Evolutionary conservation across 2,113 vertebrate genomes (phyloP).

Genomic region (Psophia crepitans): DNA sequence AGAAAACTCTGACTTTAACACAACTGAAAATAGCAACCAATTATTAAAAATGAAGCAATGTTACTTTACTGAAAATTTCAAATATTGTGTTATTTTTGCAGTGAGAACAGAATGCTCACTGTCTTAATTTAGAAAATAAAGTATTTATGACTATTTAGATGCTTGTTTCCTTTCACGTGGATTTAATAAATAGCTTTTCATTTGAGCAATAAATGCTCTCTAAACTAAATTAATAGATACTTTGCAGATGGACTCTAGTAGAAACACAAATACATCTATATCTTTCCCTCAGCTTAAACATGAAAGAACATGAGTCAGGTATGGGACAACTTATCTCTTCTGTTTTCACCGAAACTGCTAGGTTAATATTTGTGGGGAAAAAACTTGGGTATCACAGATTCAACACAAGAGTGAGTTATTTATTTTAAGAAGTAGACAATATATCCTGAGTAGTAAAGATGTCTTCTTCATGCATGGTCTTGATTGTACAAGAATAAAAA

Average conservation of each 20-base stretch:
- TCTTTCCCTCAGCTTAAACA: neutral
- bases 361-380: neutral
- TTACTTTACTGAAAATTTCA: neutral
- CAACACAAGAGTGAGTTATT: neutral
- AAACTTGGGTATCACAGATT: neutral
- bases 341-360: neutral
- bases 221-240: neutral
- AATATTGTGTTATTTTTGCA: neutral
- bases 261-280: neutral
- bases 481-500: neutral
- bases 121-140: neutral
- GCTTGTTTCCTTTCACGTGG: neutral
- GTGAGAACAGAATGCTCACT: neutral
- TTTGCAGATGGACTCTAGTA: neutral
- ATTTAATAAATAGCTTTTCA: neutral
- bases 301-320: neutral
- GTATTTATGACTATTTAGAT: neutral
- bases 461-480: neutral
- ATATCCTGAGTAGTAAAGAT: neutral
- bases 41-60: neutral
- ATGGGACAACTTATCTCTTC: neutral
- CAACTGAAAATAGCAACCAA: neutral
- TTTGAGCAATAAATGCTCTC: neutral
- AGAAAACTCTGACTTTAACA: neutral
- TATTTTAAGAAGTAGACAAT: neutral